Evolutionary conservation across 1,140 invertebrate species (phyloP).

Genomic region (Drosophila repletoides): DNA sequence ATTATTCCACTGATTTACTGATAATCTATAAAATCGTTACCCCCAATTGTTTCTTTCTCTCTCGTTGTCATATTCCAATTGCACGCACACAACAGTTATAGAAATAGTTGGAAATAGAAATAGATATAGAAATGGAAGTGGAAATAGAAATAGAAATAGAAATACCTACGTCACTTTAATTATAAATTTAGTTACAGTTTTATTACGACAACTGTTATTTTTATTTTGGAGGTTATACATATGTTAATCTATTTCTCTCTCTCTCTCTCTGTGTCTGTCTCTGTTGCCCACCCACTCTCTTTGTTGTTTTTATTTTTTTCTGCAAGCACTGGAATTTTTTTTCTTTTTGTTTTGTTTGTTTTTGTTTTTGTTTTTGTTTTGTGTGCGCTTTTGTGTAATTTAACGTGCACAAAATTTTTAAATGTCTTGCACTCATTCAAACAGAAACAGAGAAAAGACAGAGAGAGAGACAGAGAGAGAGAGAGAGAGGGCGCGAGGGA

Average conservation of each 20-base stretch:
- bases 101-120: no score
- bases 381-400: slow-evolving; percentile 55
- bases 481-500: no score
- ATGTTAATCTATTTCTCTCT: slow-evolving; percentile 31
- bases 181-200: slow-evolving; percentile 54
- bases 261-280: slow-evolving; percentile 9
- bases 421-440: slow-evolving; percentile 15
- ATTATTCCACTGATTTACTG: no score
- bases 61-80: no score
- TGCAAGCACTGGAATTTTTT: slow-evolving; percentile 23
- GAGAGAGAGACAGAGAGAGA: not conserved
- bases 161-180: slow-evolving; percentile 46
- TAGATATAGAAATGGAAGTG: no score
- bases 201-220: slow-evolving; percentile 49
- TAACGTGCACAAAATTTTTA: slow-evolving; percentile 66
- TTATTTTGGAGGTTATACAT: slow-evolving; percentile 63
- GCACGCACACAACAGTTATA: no score
- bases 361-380: slow-evolving; percentile 18
- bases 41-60: no score
- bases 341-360: slow-evolving; percentile 4
- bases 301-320: slow-evolving; percentile 25
- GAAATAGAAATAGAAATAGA: not conserved
- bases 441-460: not conserved
- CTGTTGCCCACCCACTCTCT: slow-evolving; percentile 3
- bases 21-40: no score